A percentile compares a stretch with the other conserved stretches of the same genome.
Evolutionary conservation across 1,140 invertebrate genomes (phyloP).

Genomic region (Arctopsyche grandis): DNA sequence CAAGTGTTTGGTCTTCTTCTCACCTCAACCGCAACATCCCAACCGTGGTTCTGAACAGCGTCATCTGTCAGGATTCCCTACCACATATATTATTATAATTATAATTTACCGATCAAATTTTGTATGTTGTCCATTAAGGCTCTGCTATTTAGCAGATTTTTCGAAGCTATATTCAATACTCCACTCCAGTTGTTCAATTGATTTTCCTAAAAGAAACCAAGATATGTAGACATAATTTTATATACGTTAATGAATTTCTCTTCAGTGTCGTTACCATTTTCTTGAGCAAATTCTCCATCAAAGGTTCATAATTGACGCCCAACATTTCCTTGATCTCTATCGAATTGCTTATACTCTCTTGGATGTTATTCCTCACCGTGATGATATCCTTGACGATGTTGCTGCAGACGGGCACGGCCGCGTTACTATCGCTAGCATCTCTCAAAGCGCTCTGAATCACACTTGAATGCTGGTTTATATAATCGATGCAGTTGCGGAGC

Average conservation of each 20-base stretch:
- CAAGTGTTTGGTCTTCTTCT: too few species aligned
- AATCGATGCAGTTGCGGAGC: constrained; percentile 52
- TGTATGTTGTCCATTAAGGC: constrained; percentile 54
- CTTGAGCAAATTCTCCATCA: constrained; percentile 53
- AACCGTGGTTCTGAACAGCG: too few species aligned
- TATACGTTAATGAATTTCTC: background rate
- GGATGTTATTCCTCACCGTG: constrained; percentile 47
- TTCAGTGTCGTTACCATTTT: constrained; percentile 47
- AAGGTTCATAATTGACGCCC: constrained; percentile 50
- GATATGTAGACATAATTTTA: background rate
- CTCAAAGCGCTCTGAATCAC: constrained; percentile 51
- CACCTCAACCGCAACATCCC: too few species aligned
- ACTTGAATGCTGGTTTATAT: constrained; percentile 50
- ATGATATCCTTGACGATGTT: constrained; percentile 51
- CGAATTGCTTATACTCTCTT: constrained; percentile 51
- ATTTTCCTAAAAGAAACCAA: constrained; percentile 42
- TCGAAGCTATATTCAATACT: constrained; percentile 50
- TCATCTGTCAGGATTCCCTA: too few species aligned
- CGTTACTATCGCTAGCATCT: constrained; percentile 45
- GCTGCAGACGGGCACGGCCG: constrained; percentile 49
- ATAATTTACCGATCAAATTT: constrained; percentile 50
- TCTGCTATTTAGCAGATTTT: constrained; percentile 51
- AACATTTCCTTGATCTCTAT: constrained; percentile 49
- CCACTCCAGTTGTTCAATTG: constrained; percentile 52
- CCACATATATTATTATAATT: background rate